Evolutionary conservation across 2,113 vertebrate genomes (phyloP).

Genomic region (Eurypyga helias): DNA sequence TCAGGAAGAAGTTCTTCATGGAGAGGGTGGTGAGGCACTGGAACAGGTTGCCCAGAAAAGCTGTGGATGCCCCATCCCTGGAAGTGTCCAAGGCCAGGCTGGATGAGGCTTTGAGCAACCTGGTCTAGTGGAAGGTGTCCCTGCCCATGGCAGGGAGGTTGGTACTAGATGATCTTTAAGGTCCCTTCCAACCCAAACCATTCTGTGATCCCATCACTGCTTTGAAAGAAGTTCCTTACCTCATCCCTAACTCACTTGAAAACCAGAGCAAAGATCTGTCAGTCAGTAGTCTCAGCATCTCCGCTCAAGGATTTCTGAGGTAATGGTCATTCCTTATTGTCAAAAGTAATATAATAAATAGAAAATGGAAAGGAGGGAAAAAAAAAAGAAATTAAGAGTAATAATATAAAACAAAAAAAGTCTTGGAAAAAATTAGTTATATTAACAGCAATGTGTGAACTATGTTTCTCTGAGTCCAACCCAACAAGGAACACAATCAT

Average conservation of each 20-base stretch:
- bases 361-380: not conserved
- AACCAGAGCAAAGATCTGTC: not conserved
- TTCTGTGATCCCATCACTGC: too few relatives aligned
- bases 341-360: not conserved
- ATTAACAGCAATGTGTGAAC: not conserved
- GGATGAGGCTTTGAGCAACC: too few relatives aligned
- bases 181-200: too few relatives aligned
- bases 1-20: too few relatives aligned
- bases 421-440: not conserved
- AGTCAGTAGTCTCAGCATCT: not conserved
- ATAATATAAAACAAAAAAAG: fast-evolving
- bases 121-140: too few relatives aligned
- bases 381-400: too few relatives aligned
- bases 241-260: not conserved
- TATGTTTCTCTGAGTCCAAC: not conserved
- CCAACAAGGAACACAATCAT: not conserved
- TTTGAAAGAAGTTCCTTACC: not conserved
- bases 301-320: not conserved
- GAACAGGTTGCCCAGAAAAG: too few relatives aligned
- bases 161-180: too few relatives aligned
- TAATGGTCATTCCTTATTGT: not conserved
- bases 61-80: too few relatives aligned
- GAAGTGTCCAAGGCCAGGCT: too few relatives aligned
- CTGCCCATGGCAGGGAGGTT: too few relatives aligned
- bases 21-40: too few relatives aligned